Base-by-base conservation (phyloP, 2,113 vertebrate genomes). In the Dasyurus viverrinus region DNA sequence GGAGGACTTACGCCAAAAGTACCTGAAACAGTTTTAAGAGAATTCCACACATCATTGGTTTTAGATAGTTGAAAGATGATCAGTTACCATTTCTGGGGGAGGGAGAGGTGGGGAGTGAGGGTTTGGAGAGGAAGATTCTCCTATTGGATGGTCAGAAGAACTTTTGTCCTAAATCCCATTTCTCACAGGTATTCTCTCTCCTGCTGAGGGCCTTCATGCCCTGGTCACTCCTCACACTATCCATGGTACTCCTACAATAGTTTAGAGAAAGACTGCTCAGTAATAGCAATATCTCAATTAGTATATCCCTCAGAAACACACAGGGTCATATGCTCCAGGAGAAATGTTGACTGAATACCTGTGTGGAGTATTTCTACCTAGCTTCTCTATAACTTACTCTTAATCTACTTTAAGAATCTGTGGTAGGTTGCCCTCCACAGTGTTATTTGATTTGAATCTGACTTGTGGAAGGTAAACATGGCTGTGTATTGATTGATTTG, bases 1-100 rank as follows among this genome's bases (percentile, higher is more conserved):
- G 55, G 98, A 94, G 47, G 98, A 94, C 92, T 97, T 98, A 24
- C 96, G 97, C 99, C 99, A 99, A 95, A 99, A 98, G 93, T 99
- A 94, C 42, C 99, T 99, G 97, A 91, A 25, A 47, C n/a, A 47
- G 90, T 50, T 89, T 0, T 94, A 36, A 95, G 92, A 24, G 76
- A 42, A 11, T 91, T 95, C 90, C 89, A 90, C 90, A 90, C 89
- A 54, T n/a, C 22, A 90, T 47, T 1, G 14, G 26, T 5, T 95
- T 54, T 46, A 53, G 7, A 36, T 68, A 68, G 36, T 42, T 42
- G n/a, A n/a, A 8, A n/a, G 36, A 76, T n/a, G 2, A n/a, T 22
- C 2, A 76, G 68, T 1, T 7, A 76, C 5, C 0, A 22, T 76
- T 1, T 42, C 36, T 42, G 36, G 5, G 36, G 16, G 1, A 76